These are phyloP conservation scores for Maconellicoccus hirsutus DNA, from an alignment of 1,140 invertebrate species.

Conservation along the genomic window DNA sequence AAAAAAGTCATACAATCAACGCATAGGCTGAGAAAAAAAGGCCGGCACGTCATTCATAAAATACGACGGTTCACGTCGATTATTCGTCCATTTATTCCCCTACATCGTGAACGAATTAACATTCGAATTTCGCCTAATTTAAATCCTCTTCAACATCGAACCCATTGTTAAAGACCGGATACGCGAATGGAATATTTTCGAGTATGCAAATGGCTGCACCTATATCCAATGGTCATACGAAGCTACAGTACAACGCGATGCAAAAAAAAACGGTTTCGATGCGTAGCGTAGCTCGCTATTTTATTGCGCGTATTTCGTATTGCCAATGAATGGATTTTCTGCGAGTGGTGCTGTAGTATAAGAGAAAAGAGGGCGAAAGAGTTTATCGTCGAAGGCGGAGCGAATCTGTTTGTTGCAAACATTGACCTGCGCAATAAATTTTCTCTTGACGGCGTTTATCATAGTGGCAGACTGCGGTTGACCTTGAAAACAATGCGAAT, in stretches of 20 bases:
- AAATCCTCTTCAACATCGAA: not conserved
- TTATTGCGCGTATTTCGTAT: not conserved
- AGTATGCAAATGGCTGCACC: not conserved
- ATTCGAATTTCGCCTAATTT: too few relatives aligned
- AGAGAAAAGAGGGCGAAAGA: not conserved
- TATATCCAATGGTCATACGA: not conserved
- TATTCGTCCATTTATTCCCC: too few relatives aligned
- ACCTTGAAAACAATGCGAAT: not conserved
- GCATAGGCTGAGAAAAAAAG: too few relatives aligned
- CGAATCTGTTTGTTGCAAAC: slow-evolving; percentile 7
- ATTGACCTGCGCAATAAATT: slow-evolving; percentile 8
- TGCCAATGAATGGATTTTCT: slow-evolving; percentile 8
- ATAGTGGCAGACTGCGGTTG: not conserved
- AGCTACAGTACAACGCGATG: too few relatives aligned
- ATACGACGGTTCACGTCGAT: too few relatives aligned
- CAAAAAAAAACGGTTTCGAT: too few relatives aligned
- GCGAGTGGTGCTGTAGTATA: not conserved
- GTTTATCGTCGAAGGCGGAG: slow-evolving; percentile 6
- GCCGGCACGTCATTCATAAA: too few relatives aligned
- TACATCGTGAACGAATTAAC: too few relatives aligned
- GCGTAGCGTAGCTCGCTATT: not conserved
- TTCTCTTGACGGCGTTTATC: not conserved
- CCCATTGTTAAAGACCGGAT: slow-evolving; percentile 1
- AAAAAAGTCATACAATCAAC: too few relatives aligned
- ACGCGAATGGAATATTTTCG: not conserved